Evolutionary conservation across 2,113 vertebrate species (phyloP), one percentile per base, ranked within the genome.

Genomic region (Triplophysa siluroides): DNA sequence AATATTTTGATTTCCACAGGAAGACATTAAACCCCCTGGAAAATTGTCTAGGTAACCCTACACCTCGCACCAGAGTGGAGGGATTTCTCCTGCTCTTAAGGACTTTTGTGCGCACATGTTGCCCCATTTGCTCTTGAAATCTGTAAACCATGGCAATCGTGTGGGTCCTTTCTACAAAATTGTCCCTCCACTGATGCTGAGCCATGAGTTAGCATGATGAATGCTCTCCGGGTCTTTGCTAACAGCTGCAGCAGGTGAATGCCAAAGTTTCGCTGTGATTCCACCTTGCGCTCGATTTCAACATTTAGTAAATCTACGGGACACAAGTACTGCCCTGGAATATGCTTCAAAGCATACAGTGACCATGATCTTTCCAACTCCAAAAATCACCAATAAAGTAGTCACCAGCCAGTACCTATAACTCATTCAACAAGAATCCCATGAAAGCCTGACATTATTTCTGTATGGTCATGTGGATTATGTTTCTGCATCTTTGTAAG

Each of bases 1-100:
- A 95, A 94, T 92, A 94, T 94, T 95, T 92, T 95, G 94, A 95
- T 95, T 95, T 95, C 92, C 92, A 95, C 95, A 98, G 95, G 95
- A 98, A 98, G 94, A 95, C 70, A 88, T 92, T 94, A 95, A 96
- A 93, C 92, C 88, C 93, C 90, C 93, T 88, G 96, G 93, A 95
- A 96, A 95, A 94, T 94, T 87, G 83, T 89, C 87, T 88, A 87
- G 86, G 94, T 93, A 97, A 98, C 88, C 83, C 89, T 92, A 98
- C 92, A 92, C 94, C 87, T 78, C 68, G 88, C 88, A 78, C 91
- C 88, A 87, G 92, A 94, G 92, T 92, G 91, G 92, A 93, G 93
- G 90, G 92, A 93, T 95, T 93, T 94, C 93, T 91, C 89, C 90
- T 90, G 87, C 86, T 93, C 94, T 95, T 92, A 94, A 91, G 87